phyloP scores from a whole-genome alignment of 1,140 invertebrate species.

The Eriocheir sinensis region DNA sequence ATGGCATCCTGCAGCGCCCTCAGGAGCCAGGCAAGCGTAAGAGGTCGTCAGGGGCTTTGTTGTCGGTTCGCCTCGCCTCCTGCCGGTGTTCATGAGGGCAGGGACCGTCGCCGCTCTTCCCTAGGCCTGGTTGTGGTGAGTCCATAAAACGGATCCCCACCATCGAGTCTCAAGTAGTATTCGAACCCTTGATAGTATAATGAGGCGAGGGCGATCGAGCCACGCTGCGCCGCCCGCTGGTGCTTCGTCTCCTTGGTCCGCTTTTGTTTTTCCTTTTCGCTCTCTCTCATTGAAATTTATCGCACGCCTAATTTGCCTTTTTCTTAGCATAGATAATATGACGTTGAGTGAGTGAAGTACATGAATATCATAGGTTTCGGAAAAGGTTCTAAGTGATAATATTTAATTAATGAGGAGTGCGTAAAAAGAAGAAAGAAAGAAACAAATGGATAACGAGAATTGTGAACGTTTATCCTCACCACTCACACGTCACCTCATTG shows the following conservation, averaged over 20 bases:
- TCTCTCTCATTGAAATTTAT: background rate
- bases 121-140: background rate
- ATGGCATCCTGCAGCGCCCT: background rate
- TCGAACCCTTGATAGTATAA: slow-evolving; percentile 66
- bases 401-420: no score
- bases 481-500: no score
- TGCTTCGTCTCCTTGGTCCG: background rate
- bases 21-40: background rate
- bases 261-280: background rate
- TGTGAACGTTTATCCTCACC: no score
- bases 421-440: no score
- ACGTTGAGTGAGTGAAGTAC: no score
- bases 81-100: background rate
- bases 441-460: no score
- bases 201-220: slow-evolving; percentile 54
- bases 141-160: slow-evolving; percentile 29
- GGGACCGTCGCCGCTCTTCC: background rate
- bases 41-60: background rate
- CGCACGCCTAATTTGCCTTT: no score
- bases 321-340: no score
- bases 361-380: no score
- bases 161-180: slow-evolving; percentile 59
- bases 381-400: no score
- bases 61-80: background rate
- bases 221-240: background rate